Evolutionary conservation across 2,888 invertebrate genomes (phyloP).

Genomic region (Dusona sp.): DNA sequence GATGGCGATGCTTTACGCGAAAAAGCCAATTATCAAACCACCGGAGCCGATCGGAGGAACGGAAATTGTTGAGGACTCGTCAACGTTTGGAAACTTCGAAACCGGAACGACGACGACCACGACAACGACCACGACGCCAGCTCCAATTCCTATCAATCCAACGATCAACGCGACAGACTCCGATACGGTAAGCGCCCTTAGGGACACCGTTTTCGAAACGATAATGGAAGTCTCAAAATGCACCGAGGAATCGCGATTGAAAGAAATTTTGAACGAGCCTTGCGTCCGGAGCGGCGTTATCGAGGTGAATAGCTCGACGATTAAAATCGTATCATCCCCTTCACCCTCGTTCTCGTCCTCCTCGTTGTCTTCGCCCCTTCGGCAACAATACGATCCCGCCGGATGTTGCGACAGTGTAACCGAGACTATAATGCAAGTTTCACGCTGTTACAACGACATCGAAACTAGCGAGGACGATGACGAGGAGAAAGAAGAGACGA

Average conservation of each 20-base stretch:
- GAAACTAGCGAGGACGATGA: slow-evolving; percentile 67
- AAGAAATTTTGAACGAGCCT: slow-evolving; percentile 17
- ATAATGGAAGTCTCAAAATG: slow-evolving; percentile 81
- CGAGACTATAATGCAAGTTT: slow-evolving; percentile 80
- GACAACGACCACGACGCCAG: background rate
- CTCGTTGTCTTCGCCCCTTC: slow-evolving; percentile 57
- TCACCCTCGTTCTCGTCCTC: slow-evolving; percentile 40
- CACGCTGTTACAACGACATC: slow-evolving; percentile 68
- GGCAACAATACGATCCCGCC: slow-evolving; percentile 34
- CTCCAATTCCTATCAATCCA: slow-evolving; percentile 14
- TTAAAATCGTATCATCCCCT: slow-evolving; percentile 34
- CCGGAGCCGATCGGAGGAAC: slow-evolving; percentile 16
- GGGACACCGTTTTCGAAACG: slow-evolving; percentile 80
- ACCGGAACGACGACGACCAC: slow-evolving; percentile 54
- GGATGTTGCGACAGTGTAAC: slow-evolving; percentile 76
- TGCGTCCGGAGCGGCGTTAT: background rate
- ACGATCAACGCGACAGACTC: slow-evolving; percentile 14
- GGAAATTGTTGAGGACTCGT: slow-evolving; percentile 11
- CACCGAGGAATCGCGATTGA: slow-evolving; percentile 69
- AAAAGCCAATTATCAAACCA: slow-evolving; percentile 75
- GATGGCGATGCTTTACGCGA: slow-evolving; percentile 84
- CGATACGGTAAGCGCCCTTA: slow-evolving; percentile 48
- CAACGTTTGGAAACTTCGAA: slow-evolving; percentile 78
- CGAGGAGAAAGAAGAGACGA: slow-evolving; percentile 56
- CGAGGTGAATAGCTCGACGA: slow-evolving; percentile 37